These are phyloP conservation scores for Epinephelus malabaricus DNA, from an alignment of 2,797 vertebrate genomes.

Conservation along the genomic window DNA sequence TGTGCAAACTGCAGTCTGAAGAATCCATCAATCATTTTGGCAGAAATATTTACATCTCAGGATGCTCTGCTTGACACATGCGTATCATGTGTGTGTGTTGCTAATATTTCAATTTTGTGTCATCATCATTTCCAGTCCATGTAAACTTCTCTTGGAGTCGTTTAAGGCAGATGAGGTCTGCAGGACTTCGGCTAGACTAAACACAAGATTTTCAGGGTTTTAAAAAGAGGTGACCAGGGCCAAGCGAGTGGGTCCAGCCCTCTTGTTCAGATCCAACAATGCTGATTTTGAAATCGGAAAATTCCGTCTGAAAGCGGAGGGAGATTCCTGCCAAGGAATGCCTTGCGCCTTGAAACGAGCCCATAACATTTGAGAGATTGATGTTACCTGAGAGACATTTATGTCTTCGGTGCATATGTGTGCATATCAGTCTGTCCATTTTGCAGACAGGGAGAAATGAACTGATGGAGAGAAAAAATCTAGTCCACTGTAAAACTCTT, in stretches of 20 bases:
- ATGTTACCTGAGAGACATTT: conserved; percentile 71
- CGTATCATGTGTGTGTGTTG: neutral
- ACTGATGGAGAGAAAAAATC: conserved; percentile 14
- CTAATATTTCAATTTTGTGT: conserved; percentile 33
- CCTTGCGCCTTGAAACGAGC: conserved; percentile 58
- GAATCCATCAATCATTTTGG: conserved; percentile 20
- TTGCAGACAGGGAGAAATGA: conserved; percentile 15
- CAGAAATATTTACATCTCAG: conserved; percentile 17
- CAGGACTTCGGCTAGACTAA: conserved; percentile 69
- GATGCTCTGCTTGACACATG: neutral
- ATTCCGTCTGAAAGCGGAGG: conserved; percentile 55
- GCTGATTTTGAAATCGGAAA: conserved; percentile 77
- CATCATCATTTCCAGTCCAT: conserved; percentile 14
- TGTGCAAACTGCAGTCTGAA: conserved; percentile 10
- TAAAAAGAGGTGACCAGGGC: conserved; percentile 43
- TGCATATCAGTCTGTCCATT: conserved; percentile 19
- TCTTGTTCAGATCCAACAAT: conserved; percentile 61
- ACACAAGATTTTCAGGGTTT: conserved; percentile 55
- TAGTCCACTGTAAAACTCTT: neutral
- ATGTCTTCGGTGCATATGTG: conserved; percentile 39
- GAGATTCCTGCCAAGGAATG: conserved; percentile 74
- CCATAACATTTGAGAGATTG: conserved; percentile 75
- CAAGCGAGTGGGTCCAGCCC: conserved; percentile 47
- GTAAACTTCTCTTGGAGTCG: conserved; percentile 29
- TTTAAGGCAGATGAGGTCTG: conserved; percentile 55